These are phyloP conservation scores for Osmerus eperlanus DNA, from an alignment of 2,113 vertebrate species.

Conservation along the genomic window DNA sequence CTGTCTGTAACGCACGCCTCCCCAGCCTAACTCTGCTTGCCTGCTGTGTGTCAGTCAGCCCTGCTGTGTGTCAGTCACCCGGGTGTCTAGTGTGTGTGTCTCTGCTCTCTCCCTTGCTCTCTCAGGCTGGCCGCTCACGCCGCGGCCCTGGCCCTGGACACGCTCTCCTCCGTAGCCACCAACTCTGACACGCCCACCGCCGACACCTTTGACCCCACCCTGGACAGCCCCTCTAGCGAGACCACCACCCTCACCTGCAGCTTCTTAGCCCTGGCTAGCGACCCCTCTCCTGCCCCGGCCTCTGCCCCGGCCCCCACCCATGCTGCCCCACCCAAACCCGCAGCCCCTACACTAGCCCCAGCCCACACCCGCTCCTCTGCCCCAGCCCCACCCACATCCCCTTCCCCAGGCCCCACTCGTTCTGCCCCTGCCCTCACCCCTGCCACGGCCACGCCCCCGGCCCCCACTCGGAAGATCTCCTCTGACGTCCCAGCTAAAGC, in stretches of 20 bases:
- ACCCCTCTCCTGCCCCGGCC: conserved; percentile 67
- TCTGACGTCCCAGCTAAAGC: conserved; percentile 66
- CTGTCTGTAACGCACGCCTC: conserved; percentile 34
- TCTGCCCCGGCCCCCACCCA: conserved; percentile 68
- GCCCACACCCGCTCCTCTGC: conserved; percentile 41
- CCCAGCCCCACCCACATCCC: too few species aligned
- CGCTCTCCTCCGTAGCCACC: conserved; percentile 93
- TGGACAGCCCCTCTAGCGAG: conserved; percentile 96
- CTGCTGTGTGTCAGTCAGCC: conserved; percentile 37
- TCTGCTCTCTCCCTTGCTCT: conserved; percentile 83
- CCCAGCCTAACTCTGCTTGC: conserved; percentile 55
- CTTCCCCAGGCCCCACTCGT: conserved; percentile 77
- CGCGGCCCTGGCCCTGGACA: conserved; percentile 88
- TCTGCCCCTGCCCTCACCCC: conserved; percentile 57
- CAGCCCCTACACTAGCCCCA: conserved; percentile 67
- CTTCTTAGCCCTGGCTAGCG: conserved; percentile 80
- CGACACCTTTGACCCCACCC: conserved; percentile 86
- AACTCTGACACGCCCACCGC: conserved; percentile 96
- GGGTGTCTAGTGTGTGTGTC: conserved; percentile 75
- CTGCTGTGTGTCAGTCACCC: conserved; percentile 67
- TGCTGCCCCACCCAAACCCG: conserved; percentile 22
- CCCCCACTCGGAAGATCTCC: background rate
- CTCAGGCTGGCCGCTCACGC: conserved; percentile 88
- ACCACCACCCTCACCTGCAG: conserved; percentile 94
- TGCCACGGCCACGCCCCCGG: background rate